A percentile compares a stretch with the other conserved stretches of the same genome.
Evolutionary conservation across 2,888 invertebrate genomes (phyloP).

Genomic region (Acleris laterana): DNA sequence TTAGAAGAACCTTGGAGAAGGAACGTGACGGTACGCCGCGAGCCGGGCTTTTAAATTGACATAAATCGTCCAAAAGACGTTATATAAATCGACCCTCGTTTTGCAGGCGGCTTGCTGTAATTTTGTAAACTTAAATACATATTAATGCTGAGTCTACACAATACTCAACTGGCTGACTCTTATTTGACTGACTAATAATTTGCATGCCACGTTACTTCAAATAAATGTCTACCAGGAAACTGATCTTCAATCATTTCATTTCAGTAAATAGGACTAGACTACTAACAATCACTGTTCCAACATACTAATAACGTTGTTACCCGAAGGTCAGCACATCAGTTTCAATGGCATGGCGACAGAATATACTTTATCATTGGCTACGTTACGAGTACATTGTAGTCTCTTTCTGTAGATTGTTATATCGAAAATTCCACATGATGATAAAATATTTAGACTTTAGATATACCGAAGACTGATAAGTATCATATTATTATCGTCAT

Average conservation of each 20-base stretch:
- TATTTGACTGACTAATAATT: no score
- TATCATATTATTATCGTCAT: not conserved
- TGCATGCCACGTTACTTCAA: not conserved
- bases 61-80: conserved; percentile 13
- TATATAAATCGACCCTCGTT: not conserved
- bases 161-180: no score
- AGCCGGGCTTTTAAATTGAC: conserved; percentile 4
- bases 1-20: conserved; percentile 15
- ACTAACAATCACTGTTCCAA: conserved; percentile 20
- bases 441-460: conserved; percentile 22
- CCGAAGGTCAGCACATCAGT: conserved; percentile 46
- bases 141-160: no score
- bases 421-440: conserved; percentile 25
- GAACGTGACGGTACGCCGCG: conserved; percentile 29
- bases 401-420: conserved; percentile 18
- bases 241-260: conserved; percentile 18
- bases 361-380: conserved; percentile 40
- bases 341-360: conserved; percentile 45
- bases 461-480: conserved; percentile 19
- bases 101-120: no score
- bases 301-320: conserved; percentile 36
- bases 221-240: conserved; percentile 3
- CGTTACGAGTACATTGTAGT: conserved; percentile 19
- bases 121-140: no score
- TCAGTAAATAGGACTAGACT: conserved; percentile 18